Percentiles rank a stretch among this genome's conserved stretches.
These are phyloP conservation scores for Mallotus villosus DNA, from an alignment of 2,797 vertebrate genomes.

Conservation along the genomic window DNA sequence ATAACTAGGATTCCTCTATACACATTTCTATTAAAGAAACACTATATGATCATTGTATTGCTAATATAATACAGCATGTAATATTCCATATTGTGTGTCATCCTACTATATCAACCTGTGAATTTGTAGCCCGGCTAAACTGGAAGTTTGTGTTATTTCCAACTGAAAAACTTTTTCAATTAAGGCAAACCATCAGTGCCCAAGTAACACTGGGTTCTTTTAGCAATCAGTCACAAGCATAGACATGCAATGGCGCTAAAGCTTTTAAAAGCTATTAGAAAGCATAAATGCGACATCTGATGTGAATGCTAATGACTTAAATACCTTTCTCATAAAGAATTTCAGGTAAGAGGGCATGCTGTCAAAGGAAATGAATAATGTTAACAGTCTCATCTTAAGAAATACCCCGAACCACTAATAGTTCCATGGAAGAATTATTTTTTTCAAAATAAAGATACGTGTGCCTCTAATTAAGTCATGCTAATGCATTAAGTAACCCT, in stretches of 20 bases:
- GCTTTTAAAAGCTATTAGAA: constrained; percentile 28
- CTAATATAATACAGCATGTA: too few relatives aligned
- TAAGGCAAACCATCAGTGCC: constrained; percentile 21
- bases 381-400: constrained; percentile 23
- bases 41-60: background rate
- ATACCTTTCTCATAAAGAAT: constrained; percentile 17
- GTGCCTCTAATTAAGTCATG: constrained; percentile 44
- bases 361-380: constrained; percentile 25
- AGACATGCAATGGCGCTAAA: constrained; percentile 9
- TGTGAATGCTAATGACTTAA: constrained; percentile 42
- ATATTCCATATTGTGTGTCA: too few relatives aligned
- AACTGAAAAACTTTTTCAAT: constrained; percentile 14
- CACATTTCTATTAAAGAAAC: background rate
- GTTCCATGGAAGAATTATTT: constrained; percentile 29
- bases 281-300: constrained; percentile 39
- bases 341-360: constrained; percentile 21
- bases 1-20: too few relatives aligned
- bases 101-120: too few relatives aligned
- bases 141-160: background rate
- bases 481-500: constrained; percentile 40
- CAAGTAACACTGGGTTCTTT: constrained; percentile 34
- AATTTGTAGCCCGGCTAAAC: background rate
- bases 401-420: constrained; percentile 19
- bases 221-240: constrained; percentile 4
- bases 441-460: constrained; percentile 29